Percentiles rank a stretch among this genome's conserved stretches.
Conservation (phyloP, 2,888 invertebrate genomes). For the Arctia plantaginis region DNA sequence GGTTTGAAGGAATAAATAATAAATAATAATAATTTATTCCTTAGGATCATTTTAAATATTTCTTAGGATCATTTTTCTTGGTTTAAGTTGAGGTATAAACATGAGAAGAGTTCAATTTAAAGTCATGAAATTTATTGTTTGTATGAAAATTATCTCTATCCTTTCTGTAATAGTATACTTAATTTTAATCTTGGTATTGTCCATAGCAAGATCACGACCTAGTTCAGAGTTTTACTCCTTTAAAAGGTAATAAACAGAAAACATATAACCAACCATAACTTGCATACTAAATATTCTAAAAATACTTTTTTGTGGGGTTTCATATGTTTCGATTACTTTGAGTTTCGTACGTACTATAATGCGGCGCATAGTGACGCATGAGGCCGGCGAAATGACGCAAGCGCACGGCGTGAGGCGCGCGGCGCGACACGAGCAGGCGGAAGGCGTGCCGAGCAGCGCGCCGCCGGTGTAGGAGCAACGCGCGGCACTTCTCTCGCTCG, state of each 20-base stretch:
- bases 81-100: too few species aligned
- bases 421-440: constrained; percentile 91
- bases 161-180: neutral
- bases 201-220: neutral
- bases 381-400: constrained; percentile 93
- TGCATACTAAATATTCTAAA: too few species aligned
- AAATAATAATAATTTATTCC: too few species aligned
- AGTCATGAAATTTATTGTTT: too few species aligned
- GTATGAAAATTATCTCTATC: too few species aligned
- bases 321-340: too few species aligned
- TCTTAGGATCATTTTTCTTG: too few species aligned
- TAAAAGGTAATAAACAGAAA: neutral
- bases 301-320: too few species aligned
- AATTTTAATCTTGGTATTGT: neutral
- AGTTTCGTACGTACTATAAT: constrained; percentile 76
- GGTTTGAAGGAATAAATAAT: too few species aligned
- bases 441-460: constrained; percentile 94
- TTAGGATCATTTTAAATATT: too few species aligned
- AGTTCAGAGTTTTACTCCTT: neutral
- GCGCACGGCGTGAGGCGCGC: constrained; percentile 89
- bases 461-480: constrained; percentile 92
- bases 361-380: constrained; percentile 92
- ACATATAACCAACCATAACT: too few species aligned
- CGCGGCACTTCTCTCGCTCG: constrained; percentile 94
- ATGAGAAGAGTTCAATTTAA: too few species aligned